Conservation (phyloP, 1,140 invertebrate genomes). For the Brachionus asplanchnoidis region DNA sequence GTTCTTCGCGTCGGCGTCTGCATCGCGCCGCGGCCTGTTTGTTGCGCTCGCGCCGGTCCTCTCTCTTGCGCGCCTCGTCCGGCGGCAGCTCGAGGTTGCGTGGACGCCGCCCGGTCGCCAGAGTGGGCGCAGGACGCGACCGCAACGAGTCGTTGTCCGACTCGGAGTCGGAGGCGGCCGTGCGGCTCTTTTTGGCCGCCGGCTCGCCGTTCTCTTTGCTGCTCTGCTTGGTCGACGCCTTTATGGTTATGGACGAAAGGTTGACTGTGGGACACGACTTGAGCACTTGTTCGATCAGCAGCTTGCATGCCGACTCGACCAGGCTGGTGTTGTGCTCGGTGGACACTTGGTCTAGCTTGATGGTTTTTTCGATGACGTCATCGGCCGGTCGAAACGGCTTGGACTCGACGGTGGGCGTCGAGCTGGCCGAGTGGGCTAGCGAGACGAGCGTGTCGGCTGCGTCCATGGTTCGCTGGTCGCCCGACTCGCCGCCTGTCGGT, state of each 20-base stretch:
- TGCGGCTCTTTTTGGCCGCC: not conserved
- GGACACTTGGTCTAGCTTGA: not conserved
- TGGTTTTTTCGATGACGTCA: not conserved
- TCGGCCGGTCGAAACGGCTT: not conserved
- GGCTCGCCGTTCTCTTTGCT: not conserved
- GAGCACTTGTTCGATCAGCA: not conserved
- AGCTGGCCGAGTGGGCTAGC: not conserved
- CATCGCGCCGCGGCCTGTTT: conserved; percentile 34
- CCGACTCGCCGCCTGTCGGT: not conserved
- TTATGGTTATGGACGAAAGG: not conserved
- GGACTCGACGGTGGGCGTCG: not conserved
- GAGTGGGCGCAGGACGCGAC: conserved; percentile 1
- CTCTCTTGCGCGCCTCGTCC: conserved; percentile 12
- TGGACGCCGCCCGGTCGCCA: conserved; percentile 22
- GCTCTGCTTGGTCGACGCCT: not conserved
- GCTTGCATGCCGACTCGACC: conserved; percentile 20
- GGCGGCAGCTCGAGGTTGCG: conserved; percentile 32
- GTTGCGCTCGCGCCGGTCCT: conserved; percentile 32
- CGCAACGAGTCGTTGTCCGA: not conserved
- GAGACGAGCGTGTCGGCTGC: conserved; percentile 1
- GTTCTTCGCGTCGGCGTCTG: not conserved
- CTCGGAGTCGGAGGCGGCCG: not conserved
- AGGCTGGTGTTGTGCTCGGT: not conserved
- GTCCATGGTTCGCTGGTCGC: conserved; percentile 16
- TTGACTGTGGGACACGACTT: not conserved